A percentile compares a stretch with the other conserved stretches of the same genome.
These are phyloP conservation scores for Stratiomys singularior DNA, from an alignment of 2,888 invertebrate species.

Conservation along the genomic window DNA sequence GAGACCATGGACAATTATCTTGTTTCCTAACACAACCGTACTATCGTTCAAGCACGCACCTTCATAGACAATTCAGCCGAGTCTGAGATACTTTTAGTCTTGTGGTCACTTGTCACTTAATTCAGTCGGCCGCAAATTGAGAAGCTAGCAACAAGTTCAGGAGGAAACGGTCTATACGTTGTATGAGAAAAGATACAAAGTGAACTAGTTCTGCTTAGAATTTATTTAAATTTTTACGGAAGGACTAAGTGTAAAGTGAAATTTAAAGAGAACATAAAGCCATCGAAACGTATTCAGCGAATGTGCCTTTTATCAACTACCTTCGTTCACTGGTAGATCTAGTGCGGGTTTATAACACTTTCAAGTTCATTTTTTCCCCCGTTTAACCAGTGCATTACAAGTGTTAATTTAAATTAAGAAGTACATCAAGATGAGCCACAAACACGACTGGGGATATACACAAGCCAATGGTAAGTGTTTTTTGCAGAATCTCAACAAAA, in stretches of 20 bases:
- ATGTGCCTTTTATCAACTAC: conserved; percentile 3
- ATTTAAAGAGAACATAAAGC: background rate
- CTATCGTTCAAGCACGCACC: background rate
- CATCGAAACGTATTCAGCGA: background rate
- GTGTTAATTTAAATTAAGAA: conserved; percentile 40
- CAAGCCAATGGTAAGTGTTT: conserved; percentile 49
- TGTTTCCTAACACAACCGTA: background rate
- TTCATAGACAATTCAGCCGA: background rate
- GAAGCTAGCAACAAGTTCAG: conserved; percentile 14
- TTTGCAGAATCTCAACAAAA: background rate
- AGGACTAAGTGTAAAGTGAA: conserved; percentile 15
- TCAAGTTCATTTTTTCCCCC: background rate
- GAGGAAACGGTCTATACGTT: background rate
- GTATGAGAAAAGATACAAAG: background rate
- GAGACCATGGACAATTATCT: conserved; percentile 10
- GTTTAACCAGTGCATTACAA: background rate
- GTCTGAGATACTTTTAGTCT: conserved; percentile 15
- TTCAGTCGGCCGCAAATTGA: conserved; percentile 31
- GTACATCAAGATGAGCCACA: conserved; percentile 44
- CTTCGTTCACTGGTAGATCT: background rate
- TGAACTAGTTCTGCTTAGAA: background rate
- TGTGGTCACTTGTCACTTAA: conserved; percentile 14
- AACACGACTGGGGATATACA: conserved; percentile 50
- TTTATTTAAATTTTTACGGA: background rate
- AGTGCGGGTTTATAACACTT: background rate